Evolutionary conservation across 2,797 vertebrate genomes (phyloP).

Genomic region (Tachyglossus aculeatus): DNA sequence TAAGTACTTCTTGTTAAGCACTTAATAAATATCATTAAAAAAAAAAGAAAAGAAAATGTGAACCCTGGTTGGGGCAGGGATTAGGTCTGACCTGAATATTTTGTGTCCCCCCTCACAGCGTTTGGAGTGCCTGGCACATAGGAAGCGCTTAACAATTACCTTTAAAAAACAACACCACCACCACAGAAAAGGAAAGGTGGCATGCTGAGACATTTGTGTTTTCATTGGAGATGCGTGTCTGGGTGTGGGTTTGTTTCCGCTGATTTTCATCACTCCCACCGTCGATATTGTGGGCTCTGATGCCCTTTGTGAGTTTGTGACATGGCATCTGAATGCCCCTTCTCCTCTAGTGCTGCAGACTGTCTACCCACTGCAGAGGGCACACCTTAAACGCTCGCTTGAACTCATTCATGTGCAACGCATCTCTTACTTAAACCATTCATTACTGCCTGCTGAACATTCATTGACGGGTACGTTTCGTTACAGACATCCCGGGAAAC

Average conservation of each 20-base stretch:
- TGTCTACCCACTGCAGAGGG: slow-evolving; percentile 18
- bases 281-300: background rate
- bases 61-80: no score
- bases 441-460: slow-evolving; percentile 45
- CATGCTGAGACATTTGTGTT: background rate
- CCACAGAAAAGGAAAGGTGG: no score
- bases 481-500: slow-evolving; percentile 8
- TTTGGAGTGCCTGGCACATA: no score
- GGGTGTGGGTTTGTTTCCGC: no score
- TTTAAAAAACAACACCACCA: no score
- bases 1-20: no score
- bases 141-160: no score
- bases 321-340: background rate
- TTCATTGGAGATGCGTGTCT: no score
- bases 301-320: slow-evolving; percentile 6
- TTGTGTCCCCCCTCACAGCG: no score
- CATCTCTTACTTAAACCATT: slow-evolving; percentile 42
- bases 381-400: slow-evolving; percentile 13
- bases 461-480: slow-evolving; percentile 1
- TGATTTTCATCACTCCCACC: slow-evolving; percentile 6
- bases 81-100: no score
- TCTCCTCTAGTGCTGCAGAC: slow-evolving; percentile 41
- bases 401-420: slow-evolving; percentile 42
- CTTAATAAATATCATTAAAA: no score
- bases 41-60: no score